These are phyloP conservation scores for Hololepta plana DNA, from an alignment of 2,888 invertebrate species.

Conservation along the genomic window DNA sequence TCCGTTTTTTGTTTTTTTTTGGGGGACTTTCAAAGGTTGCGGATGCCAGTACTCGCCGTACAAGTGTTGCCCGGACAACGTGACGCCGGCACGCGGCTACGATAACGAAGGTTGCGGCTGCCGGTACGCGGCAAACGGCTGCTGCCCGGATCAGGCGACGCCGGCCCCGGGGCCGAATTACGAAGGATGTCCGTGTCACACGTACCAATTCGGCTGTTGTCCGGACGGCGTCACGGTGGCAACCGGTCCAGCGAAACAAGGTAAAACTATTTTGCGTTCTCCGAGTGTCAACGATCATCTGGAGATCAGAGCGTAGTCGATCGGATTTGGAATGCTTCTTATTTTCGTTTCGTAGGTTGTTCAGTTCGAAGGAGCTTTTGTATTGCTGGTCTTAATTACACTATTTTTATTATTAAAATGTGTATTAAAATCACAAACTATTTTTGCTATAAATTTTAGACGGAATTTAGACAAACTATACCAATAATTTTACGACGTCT, in stretches of 20 bases:
- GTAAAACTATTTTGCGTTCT: slow-evolving; percentile 23
- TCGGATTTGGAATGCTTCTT: too few species aligned
- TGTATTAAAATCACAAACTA: too few species aligned
- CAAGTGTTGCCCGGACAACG: slow-evolving; percentile 76
- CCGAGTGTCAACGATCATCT: too few species aligned
- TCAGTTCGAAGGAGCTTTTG: too few species aligned
- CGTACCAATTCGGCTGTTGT: slow-evolving; percentile 83
- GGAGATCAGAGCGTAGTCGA: too few species aligned
- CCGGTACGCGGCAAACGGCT: slow-evolving; percentile 52
- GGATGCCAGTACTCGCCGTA: slow-evolving; percentile 58
- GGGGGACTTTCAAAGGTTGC: slow-evolving; percentile 52
- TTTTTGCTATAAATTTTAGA: too few species aligned
- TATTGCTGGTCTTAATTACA: too few species aligned
- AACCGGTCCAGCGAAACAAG: slow-evolving; percentile 50
- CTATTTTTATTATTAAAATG: too few species aligned
- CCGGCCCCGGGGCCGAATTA: slow-evolving; percentile 59
- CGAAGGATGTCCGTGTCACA: slow-evolving; percentile 69
- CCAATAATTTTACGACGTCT: too few species aligned
- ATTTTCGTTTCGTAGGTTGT: too few species aligned
- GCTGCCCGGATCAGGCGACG: slow-evolving; percentile 67
- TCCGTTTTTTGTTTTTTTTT: slow-evolving; percentile 10
- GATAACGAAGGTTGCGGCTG: slow-evolving; percentile 71
- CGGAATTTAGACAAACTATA: too few species aligned
- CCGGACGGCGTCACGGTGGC: slow-evolving; percentile 63
- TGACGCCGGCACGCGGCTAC: slow-evolving; percentile 60